Conservation (phyloP, 2,888 invertebrate genomes). For the Drosophila lacicola region DNA sequence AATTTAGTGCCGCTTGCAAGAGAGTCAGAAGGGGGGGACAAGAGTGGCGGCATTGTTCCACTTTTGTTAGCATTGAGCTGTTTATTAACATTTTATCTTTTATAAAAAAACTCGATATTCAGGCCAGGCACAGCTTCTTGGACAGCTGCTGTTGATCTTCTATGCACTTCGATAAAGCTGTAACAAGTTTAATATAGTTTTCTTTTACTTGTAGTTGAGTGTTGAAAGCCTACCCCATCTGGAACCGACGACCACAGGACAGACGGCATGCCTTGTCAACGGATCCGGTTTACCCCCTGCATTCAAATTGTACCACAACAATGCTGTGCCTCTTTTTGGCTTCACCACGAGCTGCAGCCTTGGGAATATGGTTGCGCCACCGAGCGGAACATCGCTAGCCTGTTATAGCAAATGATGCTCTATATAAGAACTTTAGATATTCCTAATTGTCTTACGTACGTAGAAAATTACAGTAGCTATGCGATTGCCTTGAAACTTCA, state of each 20-base stretch:
- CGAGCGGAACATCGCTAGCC: constrained; percentile 46
- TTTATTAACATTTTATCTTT: constrained; percentile 38
- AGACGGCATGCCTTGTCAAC: constrained; percentile 35
- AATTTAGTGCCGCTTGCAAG: constrained; percentile 63
- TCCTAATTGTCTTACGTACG: constrained; percentile 21
- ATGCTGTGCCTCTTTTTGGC: constrained; percentile 34
- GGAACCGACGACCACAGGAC: constrained; percentile 49
- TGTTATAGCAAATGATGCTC: not conserved
- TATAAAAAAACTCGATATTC: constrained; percentile 1
- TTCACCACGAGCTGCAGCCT: constrained; percentile 36
- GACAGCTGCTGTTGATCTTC: constrained; percentile 8
- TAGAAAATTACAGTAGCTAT: constrained; percentile 39
- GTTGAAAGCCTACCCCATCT: constrained; percentile 45
- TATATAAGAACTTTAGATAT: not conserved
- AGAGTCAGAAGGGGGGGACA: not conserved
- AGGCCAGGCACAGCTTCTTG: constrained; percentile 31
- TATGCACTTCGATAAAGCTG: constrained; percentile 51
- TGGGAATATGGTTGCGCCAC: constrained; percentile 51
- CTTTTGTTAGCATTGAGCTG: constrained; percentile 24
- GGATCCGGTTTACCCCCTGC: constrained; percentile 15
- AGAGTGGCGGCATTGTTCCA: constrained; percentile 30
- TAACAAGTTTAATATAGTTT: constrained; percentile 1
- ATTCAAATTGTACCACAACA: constrained; percentile 49
- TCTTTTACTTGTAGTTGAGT: not conserved
- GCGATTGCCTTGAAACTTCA: constrained; percentile 10